Evolutionary conservation across 2,797 vertebrate species (phyloP), one percentile per base, ranked within the genome.

Genomic region (Melanotaenia nigrans): DNA sequence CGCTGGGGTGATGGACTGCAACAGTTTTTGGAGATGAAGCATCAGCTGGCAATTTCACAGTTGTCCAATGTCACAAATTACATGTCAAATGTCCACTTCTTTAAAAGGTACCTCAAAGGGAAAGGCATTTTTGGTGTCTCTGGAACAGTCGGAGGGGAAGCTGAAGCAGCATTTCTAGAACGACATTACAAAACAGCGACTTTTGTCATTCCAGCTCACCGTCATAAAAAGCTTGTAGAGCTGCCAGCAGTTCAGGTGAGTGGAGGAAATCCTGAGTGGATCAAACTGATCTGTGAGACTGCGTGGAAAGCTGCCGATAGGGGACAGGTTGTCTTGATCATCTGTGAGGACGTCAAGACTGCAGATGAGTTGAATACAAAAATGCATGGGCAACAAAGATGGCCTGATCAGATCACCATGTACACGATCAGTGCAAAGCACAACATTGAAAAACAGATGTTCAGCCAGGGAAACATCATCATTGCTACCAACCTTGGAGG

Each of bases 11-110:
- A 88, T 24, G 87, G 89, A 5, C 75, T 90, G 6, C 89, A 90
- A 24, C 89, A 90, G 62, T 89, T 90, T 60, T 60, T 90, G 61
- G 87, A 90, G 75, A 78, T 90, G 67, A 89, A 90, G 71, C 87
- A 90, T 33, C 83, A 87, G 40, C 25, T 89, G 10, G 79, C 79
- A 0, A 68, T 88, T 65, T 80, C 85, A 22, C 62, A 75, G 1
- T 10, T 89, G 64, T 85, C 89, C 33, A 85, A 53, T 49, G 85
- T 90, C 1, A 88, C 86, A 57, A 90, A 90, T 1, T 90, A 83
- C 67, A 78, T 90, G 72, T 90, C 89, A 0, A 90, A 89, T 65
- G 68, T 89, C 47, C 77, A 84, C 67, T 88, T 61, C 73, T 90
- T 90, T 35, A 72, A 88, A 75, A 56, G 60, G 59, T 88, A 85